phyloP scores from a whole-genome alignment of 2,888 invertebrate genomes.

The Drosophila paracracens region DNA sequence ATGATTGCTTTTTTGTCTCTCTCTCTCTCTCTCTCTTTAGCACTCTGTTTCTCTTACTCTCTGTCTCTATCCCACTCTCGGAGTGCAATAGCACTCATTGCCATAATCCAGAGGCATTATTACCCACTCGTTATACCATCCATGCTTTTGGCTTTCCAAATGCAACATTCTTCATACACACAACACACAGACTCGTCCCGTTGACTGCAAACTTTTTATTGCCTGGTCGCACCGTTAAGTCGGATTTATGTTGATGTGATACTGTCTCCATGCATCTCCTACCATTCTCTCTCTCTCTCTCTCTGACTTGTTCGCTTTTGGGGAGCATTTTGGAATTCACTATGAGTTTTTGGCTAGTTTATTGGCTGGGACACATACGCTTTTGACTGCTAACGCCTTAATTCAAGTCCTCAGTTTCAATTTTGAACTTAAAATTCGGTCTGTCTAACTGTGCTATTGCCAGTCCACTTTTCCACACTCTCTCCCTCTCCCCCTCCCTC shows the following conservation, averaged over 20 bases:
- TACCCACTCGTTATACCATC: slow-evolving; percentile 35
- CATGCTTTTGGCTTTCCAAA: slow-evolving; percentile 34
- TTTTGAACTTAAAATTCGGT: slow-evolving; percentile 52
- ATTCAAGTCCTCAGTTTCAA: slow-evolving; percentile 66
- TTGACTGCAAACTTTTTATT: slow-evolving; percentile 55
- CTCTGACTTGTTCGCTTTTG: slow-evolving; percentile 2
- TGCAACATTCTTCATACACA: slow-evolving; percentile 45
- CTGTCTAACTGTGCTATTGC: neutral
- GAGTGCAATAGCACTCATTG: slow-evolving; percentile 43
- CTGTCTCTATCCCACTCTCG: neutral
- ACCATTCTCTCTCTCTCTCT: neutral
- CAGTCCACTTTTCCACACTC: neutral
- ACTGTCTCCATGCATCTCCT: slow-evolving; percentile 13
- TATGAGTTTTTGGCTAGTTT: slow-evolving; percentile 36
- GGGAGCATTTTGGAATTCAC: neutral
- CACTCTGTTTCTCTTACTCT: slow-evolving; percentile 1
- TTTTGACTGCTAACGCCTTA: slow-evolving; percentile 44
- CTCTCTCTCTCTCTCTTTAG: neutral
- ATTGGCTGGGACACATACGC: slow-evolving; percentile 44
- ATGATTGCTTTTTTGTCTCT: slow-evolving; percentile 36
- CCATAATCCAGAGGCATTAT: slow-evolving; percentile 54
- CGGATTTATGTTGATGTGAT: slow-evolving; percentile 76
- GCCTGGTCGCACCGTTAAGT: slow-evolving; percentile 69
- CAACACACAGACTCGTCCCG: slow-evolving; percentile 49
- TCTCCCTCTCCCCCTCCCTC: neutral